Evolutionary conservation across 2,113 vertebrate species (phyloP).

Genomic region (Corvus hawaiiensis): DNA sequence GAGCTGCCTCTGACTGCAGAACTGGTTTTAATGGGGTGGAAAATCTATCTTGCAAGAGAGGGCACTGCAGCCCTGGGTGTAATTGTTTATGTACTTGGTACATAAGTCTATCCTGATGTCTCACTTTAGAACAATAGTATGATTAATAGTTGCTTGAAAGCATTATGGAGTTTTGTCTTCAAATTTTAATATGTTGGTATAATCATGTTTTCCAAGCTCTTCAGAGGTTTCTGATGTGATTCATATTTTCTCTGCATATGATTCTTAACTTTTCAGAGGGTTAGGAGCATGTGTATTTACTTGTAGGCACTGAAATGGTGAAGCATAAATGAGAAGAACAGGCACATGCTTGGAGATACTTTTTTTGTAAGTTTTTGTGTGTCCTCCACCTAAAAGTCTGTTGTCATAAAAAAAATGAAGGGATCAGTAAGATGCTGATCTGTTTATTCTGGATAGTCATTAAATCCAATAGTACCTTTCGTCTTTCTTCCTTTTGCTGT

Average conservation of each 20-base stretch:
- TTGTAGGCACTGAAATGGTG: background rate
- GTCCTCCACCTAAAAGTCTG: background rate
- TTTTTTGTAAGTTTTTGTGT: background rate
- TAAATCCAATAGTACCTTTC: background rate
- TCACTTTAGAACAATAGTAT: background rate
- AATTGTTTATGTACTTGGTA: background rate
- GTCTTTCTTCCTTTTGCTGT: background rate
- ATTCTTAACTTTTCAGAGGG: background rate
- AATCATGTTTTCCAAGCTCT: background rate
- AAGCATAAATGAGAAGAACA: background rate
- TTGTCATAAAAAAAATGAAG: background rate
- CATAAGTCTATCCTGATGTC: background rate
- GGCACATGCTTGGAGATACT: background rate
- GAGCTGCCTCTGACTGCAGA: background rate
- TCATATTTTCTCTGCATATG: background rate
- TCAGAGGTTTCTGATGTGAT: background rate
- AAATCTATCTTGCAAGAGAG: background rate
- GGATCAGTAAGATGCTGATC: background rate
- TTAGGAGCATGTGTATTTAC: background rate
- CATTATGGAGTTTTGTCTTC: background rate
- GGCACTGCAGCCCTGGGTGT: background rate
- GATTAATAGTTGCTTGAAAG: conserved; percentile 14
- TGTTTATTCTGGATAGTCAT: background rate
- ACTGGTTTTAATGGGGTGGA: background rate
- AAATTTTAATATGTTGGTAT: background rate